phyloP scores from a whole-genome alignment of 2,113 vertebrate genomes.

The Microcebus ravelobensis region DNA sequence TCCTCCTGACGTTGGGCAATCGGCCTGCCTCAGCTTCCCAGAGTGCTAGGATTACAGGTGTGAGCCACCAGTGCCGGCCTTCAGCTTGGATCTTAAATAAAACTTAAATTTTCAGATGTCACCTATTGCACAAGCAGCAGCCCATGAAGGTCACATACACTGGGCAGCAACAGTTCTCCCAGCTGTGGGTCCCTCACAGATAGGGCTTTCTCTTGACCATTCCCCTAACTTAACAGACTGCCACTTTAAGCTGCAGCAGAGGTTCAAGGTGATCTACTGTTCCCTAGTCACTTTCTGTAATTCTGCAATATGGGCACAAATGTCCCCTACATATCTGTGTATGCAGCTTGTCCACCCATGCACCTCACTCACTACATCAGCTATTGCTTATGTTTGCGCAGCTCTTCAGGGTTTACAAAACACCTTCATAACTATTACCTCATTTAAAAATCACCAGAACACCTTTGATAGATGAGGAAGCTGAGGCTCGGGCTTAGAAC shows the following conservation, averaged over 20 bases:
- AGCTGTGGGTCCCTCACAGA: rapidly evolving
- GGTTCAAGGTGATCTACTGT: neutral
- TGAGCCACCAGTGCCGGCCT: no score
- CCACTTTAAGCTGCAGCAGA: neutral
- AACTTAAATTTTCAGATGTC: neutral
- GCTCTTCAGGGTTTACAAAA: rapidly evolving
- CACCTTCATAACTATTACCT: neutral
- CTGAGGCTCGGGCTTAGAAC: neutral
- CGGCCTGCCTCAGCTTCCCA: no score
- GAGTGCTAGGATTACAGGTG: no score
- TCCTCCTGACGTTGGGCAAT: no score
- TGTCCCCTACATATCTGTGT: neutral
- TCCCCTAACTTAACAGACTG: neutral
- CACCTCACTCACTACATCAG: no score
- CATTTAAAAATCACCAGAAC: neutral
- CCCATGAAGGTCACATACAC: neutral
- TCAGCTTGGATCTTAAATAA: neutral
- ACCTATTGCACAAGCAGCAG: neutral
- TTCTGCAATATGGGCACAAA: neutral
- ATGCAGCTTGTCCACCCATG: neutral
- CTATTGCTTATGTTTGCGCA: neutral
- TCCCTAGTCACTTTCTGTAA: neutral
- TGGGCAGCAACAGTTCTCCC: neutral
- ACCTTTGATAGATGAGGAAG: neutral
- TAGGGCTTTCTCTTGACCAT: neutral